Evolutionary conservation across 2,113 vertebrate genomes (phyloP), one percentile per base, ranked within the genome.

Genomic region (Recurvirostra avosetta): DNA sequence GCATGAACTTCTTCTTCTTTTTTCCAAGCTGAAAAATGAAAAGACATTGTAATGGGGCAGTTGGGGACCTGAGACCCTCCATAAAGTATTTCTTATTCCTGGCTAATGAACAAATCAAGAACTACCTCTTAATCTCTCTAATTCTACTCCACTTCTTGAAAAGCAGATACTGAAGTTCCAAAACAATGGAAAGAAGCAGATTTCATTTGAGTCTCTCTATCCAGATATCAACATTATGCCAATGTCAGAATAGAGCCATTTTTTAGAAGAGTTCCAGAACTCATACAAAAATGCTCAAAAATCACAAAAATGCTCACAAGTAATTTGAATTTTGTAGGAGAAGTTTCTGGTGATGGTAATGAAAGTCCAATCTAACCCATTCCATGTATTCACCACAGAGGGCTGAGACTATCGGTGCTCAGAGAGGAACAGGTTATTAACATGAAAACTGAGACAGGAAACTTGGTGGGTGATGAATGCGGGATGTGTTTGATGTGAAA

Each of bases 1-100:
- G 98, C 98, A 99, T 98, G 80, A 98, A 98, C 56, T 98, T 99
- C 70, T 97, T 98, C 97, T 99, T 99, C 97, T 98, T 96, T 49
- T 98, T 98, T 72, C 98, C 98, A n/a, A 98, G 98, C 98, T 99
- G 96, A 59, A 91, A 89, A 90, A 78, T n/a, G 12, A 65, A 68
- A 89, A 61, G 12, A 74, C 17, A 34, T 38, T 9, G 26, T n/a
- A 59, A 38, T 12, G 38, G 26, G 12, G 7, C 40, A 59, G 22
- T 5, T 55, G 34, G 53, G 38, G 32, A 50, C 62, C 19, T 25
- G 25, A 68, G 23, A 68, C 2, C 4, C 12, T 74, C 68, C 58
- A 13, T 18, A 34, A 72, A 7, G 25, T 30, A 15, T 55, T 66
- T 56, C 36, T 85, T 36, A 38, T 8, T 68, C 29, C 34, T 65